Percentiles rank a stretch among this genome's conserved stretches.
Conservation (phyloP, 2,888 invertebrate species). For the Stenodema calcarata region DNA sequence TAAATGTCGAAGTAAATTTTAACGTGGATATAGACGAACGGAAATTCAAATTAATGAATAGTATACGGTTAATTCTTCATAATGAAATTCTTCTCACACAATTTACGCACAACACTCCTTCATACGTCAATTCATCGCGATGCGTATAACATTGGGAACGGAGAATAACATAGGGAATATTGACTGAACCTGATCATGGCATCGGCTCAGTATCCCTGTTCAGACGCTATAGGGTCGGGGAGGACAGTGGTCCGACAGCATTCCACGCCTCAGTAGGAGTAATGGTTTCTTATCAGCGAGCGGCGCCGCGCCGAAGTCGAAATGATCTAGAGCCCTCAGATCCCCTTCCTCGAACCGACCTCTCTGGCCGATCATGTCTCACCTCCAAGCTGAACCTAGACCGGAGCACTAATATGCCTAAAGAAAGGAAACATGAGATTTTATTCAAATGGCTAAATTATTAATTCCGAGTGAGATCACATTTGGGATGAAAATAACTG, state of each 20-base stretch:
- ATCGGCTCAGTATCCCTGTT: background rate
- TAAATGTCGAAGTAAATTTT: too few species aligned
- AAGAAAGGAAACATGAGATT: too few species aligned
- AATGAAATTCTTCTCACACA: too few species aligned
- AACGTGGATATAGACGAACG: too few species aligned
- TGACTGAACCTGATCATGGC: background rate
- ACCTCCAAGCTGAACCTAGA: background rate
- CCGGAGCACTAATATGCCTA: background rate
- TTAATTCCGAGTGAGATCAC: too few species aligned
- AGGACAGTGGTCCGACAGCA: slow-evolving; percentile 39
- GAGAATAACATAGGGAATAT: background rate
- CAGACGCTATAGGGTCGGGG: background rate
- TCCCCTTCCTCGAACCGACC: background rate
- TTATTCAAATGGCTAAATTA: too few species aligned
- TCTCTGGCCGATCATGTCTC: background rate
- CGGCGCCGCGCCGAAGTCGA: slow-evolving; percentile 42
- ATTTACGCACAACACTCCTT: too few species aligned
- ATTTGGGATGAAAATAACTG: too few species aligned
- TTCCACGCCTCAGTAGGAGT: slow-evolving; percentile 36
- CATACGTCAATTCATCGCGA: too few species aligned
- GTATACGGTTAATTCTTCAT: too few species aligned
- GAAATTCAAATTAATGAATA: too few species aligned
- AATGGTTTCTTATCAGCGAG: slow-evolving; percentile 41
- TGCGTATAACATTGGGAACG: background rate
- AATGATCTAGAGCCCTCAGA: background rate